Conservation (phyloP, 2,888 invertebrate genomes). For the Hirudinaria manillensis region DNA sequence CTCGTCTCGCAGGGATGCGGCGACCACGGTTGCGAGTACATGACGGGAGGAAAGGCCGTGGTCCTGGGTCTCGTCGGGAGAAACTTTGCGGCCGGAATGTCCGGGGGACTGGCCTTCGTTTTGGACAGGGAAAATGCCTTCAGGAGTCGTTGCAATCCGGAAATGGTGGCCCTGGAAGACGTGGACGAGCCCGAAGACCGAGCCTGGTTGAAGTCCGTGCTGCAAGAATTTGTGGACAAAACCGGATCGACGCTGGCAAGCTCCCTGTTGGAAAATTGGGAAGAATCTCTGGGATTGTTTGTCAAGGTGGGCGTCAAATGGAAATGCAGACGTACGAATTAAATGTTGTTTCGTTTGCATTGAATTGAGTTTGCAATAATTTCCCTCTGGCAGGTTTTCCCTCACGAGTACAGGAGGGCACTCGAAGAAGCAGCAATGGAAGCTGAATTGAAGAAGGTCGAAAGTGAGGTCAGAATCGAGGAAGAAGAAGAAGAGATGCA, state of each 20-base stretch:
- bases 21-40: constrained; percentile 99
- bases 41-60: constrained; percentile 89
- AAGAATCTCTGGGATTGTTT: constrained; percentile 69
- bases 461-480: constrained; percentile 36
- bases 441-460: constrained; percentile 43
- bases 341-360: background rate
- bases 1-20: constrained; percentile 69
- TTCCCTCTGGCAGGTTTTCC: constrained; percentile 67
- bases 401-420: constrained; percentile 88
- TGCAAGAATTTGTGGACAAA: constrained; percentile 76
- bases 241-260: constrained; percentile 82
- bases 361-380: background rate
- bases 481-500: constrained; percentile 40
- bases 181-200: constrained; percentile 74
- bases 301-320: constrained; percentile 64
- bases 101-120: constrained; percentile 90
- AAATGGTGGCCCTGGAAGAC: constrained; percentile 84
- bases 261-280: constrained; percentile 74
- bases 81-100: constrained; percentile 99
- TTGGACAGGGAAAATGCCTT: constrained; percentile 64
- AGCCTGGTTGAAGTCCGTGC: constrained; percentile 66
- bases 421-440: constrained; percentile 63
- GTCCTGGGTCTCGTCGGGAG: constrained; percentile 89
- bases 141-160: constrained; percentile 69
- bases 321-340: background rate